A percentile compares a stretch with the other conserved stretches of the same genome.
Conservation (phyloP, 2,797 vertebrate species). For the Melanotaenia pygmaea region DNA sequence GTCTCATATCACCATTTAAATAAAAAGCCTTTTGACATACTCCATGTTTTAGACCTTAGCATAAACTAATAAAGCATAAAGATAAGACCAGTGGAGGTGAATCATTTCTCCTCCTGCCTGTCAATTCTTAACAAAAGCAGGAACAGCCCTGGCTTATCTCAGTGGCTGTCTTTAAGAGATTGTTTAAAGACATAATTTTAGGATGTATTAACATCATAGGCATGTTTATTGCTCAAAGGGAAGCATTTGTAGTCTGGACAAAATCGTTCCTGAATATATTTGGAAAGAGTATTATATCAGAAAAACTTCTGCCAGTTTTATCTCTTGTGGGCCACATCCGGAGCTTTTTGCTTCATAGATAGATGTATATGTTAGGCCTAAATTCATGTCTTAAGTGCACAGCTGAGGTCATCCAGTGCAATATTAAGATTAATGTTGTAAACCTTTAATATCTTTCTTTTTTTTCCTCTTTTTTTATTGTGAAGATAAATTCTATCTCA, state of each 20-base stretch:
- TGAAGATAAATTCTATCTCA: not conserved
- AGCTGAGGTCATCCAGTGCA: conserved; percentile 14
- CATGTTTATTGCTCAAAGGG: conserved; percentile 67
- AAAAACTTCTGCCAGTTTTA: conserved; percentile 25
- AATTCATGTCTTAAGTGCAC: conserved; percentile 28
- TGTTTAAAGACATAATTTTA: conserved; percentile 56
- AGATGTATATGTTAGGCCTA: conserved; percentile 33
- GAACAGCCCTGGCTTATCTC: conserved; percentile 56
- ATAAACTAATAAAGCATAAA: conserved; percentile 42
- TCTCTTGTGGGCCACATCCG: conserved; percentile 38
- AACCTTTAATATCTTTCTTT: not conserved
- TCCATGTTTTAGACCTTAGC: conserved; percentile 24
- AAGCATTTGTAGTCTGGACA: conserved; percentile 63
- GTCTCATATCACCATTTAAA: not conserved
- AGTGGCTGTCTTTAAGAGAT: conserved; percentile 36
- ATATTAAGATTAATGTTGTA: not conserved
- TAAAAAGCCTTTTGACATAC: not conserved
- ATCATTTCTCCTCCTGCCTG: conserved; percentile 27
- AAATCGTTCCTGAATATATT: conserved; percentile 60
- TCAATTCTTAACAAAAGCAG: conserved; percentile 23
- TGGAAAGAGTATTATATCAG: conserved; percentile 43
- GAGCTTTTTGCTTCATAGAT: conserved; percentile 37
- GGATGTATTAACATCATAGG: conserved; percentile 58
- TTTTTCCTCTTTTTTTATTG: not conserved
- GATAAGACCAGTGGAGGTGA: conserved; percentile 28